Percentiles rank a stretch among this genome's conserved stretches.
These are phyloP conservation scores for Acromyrmex charruanus DNA, from an alignment of 1,140 invertebrate genomes.

Conservation along the genomic window DNA sequence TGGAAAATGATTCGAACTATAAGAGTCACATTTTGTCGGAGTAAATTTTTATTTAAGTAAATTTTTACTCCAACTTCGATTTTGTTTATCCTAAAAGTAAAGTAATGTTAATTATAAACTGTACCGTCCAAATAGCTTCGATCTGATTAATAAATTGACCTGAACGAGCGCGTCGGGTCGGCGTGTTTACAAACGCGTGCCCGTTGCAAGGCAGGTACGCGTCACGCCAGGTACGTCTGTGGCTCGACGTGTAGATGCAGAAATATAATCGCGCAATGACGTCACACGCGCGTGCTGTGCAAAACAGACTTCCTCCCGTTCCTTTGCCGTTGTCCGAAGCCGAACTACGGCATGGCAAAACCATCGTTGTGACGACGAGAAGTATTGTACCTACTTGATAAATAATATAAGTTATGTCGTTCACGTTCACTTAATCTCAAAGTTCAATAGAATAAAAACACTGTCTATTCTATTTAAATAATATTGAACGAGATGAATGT, in stretches of 20 bases:
- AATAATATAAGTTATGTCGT: not conserved
- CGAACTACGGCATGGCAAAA: not conserved
- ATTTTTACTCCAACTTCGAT: not conserved
- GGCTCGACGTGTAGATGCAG: conserved; percentile 37
- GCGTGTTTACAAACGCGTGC: conserved; percentile 63
- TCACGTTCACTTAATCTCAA: not conserved
- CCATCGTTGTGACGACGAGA: not conserved
- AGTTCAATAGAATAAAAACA: not conserved
- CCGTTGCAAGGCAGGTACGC: conserved; percentile 65
- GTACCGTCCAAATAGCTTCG: not conserved
- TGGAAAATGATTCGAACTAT: not conserved
- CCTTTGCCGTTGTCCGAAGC: conserved; percentile 43
- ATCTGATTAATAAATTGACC: conserved; percentile 1
- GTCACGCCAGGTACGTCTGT: conserved; percentile 47
- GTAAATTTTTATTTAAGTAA: not conserved
- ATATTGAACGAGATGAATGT: no score
- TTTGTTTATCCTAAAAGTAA: not conserved
- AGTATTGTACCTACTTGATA: not conserved
- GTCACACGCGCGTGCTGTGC: conserved; percentile 52
- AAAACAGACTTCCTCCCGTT: conserved; percentile 59
- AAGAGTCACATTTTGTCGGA: not conserved
- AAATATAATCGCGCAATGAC: conserved; percentile 60
- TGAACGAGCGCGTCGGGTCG: not conserved
- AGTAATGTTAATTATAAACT: not conserved
- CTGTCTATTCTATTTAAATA: not conserved